Base-by-base conservation (phyloP, 2,113 vertebrate genomes). In the Tretioscincus oriximinensis region DNA sequence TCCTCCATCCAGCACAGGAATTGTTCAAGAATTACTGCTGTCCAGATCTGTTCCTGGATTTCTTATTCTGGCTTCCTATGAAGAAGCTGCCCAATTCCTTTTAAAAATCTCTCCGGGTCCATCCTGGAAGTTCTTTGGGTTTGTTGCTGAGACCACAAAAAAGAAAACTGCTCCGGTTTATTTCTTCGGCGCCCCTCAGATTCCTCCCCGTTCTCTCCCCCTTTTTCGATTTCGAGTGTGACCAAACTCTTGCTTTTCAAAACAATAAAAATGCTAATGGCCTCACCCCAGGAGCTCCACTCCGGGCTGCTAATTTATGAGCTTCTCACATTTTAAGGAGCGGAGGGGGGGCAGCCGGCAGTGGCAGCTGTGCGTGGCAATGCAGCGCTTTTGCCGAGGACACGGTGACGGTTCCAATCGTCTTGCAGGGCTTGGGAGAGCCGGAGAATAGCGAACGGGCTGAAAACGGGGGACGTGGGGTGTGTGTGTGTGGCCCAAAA, bases 191-290 rank as follows among this genome's bases (percentile, higher is more conserved):
- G n/a, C n/a, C n/a, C n/a, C n/a, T n/a, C n/a, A n/a, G n/a, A n/a
- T n/a, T 11, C 28, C 20, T 22, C 2, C 31, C 21, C n/a, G n/a
- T 16, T 7, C 28, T 21, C 16, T 8, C n/a, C 24, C 18, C 5
- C 31, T 28, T 76, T 54, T 66, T 70, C 20, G 51, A 76, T 82
- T 82, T 47, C 28, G 20, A 82, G 73, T 82, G 80, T 82, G 80
- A 82, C 80, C 73, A 76, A 76, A 18, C 11, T 28, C 80, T 60
- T 60, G 80, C 65, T 76, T 76, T 70, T 76, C 66, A 76, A 82
- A 82, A 82, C 80, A 82, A 82, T 82, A 76, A 82, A 82, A 82
- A 82, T 82, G 80, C 80, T 82, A 82, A 82, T 82, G 54, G 49
- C 65, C 54, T 76, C 80, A 10, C 73, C 14, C 72, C 80, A 76